These are phyloP conservation scores for Drosophila dives DNA, from an alignment of 2,888 invertebrate species.

Conservation along the genomic window DNA sequence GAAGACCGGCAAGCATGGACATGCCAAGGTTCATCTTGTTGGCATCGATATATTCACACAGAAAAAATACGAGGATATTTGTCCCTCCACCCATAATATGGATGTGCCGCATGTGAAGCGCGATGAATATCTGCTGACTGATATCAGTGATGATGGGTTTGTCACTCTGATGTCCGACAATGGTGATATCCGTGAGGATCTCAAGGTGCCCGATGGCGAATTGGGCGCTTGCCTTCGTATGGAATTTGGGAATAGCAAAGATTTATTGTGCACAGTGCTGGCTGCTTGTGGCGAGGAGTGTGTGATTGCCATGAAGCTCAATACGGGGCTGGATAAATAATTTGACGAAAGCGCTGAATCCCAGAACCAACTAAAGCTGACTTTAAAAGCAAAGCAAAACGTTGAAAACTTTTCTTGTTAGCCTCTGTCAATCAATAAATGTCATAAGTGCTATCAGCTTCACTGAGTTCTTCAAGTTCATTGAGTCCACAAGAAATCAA, in stretches of 20 bases:
- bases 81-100: constrained; percentile 99
- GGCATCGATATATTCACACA: constrained; percentile 96
- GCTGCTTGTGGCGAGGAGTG: constrained; percentile 97
- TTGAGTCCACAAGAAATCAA: background rate
- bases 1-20: constrained; percentile 99
- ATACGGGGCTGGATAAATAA: constrained; percentile 97
- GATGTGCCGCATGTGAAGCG: constrained; percentile 99
- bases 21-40: constrained; percentile 99
- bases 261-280: constrained; percentile 96
- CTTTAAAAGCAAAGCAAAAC: background rate
- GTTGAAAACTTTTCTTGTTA: background rate
- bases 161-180: constrained; percentile 98
- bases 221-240: constrained; percentile 93
- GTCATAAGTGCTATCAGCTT: constrained; percentile 12
- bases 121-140: constrained; percentile 98
- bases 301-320: constrained; percentile 97
- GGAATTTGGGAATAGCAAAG: constrained; percentile 95
- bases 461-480: background rate
- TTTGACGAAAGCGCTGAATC: background rate
- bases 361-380: background rate
- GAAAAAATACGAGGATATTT: constrained; percentile 97
- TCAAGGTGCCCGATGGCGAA: constrained; percentile 97
- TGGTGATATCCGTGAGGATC: constrained; percentile 97
- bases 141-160: constrained; percentile 95
- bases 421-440: background rate